These are phyloP conservation scores for Alosa alosa DNA, from an alignment of 2,113 vertebrate species.

Conservation along the genomic window DNA sequence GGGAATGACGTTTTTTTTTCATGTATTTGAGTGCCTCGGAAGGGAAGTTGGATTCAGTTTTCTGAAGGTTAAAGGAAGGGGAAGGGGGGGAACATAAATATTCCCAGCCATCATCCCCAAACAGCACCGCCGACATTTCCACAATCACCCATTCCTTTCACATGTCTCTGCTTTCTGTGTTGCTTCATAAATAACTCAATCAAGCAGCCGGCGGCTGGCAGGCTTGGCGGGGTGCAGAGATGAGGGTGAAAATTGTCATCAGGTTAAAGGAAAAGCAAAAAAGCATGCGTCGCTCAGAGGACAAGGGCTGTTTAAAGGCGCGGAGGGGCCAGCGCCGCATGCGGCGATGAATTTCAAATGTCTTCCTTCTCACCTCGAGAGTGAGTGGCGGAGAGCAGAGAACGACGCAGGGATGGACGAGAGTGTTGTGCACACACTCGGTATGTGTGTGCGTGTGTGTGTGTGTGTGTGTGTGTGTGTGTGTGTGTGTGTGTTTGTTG, in stretches of 20 bases:
- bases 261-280: constrained; percentile 30
- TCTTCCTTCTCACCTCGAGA: constrained; percentile 48
- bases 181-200: constrained; percentile 52
- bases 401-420: background rate
- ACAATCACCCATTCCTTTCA: constrained; percentile 28
- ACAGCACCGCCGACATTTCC: constrained; percentile 29
- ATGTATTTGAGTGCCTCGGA: background rate
- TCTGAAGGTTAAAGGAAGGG: constrained; percentile 2
- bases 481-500: constrained; percentile 18
- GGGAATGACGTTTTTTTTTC: background rate
- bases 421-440: background rate
- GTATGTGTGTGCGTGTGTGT: constrained; percentile 6
- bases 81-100: background rate
- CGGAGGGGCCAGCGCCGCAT: constrained; percentile 41
- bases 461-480: background rate
- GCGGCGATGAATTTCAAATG: constrained; percentile 55
- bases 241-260: constrained; percentile 48
- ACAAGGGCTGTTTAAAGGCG: constrained; percentile 47
- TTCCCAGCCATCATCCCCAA: constrained; percentile 4
- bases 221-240: constrained; percentile 44
- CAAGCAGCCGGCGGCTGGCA: constrained; percentile 43
- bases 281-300: constrained; percentile 42
- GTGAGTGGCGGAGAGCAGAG: constrained; percentile 2
- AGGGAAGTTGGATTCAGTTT: background rate
- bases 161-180: constrained; percentile 31